Evolutionary conservation across 2,888 invertebrate genomes (phyloP), one percentile per base, ranked within the genome.

Genomic region (Neoitamus cyanurus): DNA sequence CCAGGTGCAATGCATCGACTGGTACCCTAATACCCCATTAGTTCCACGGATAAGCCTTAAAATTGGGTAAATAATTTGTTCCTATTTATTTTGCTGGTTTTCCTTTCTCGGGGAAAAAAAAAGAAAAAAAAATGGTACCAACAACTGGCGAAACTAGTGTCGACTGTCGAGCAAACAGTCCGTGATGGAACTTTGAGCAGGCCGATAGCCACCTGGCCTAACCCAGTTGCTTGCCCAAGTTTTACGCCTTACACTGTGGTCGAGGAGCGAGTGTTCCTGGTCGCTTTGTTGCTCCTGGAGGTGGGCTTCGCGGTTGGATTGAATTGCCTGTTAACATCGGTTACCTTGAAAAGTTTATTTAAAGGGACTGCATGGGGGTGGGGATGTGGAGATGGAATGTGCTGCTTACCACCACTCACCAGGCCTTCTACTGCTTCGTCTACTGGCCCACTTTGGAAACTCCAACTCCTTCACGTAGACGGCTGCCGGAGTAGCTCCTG

Each of bases 291-390:
- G 25, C 2, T 25, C 58, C 58, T 9, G 20, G 20, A 6, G 6
- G 34, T 73, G 34, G 31, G 15, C 5, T 6, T n/a, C 36, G 34
- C 36, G 73, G 73, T 73, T 36, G 31, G 11, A 73, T 36, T 73
- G 34, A 36, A 42, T 77, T 77, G 34, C 46, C 31, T 46, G 28
- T 77, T 42, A 77, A 46, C 77, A 46, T 77, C 13, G 42, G 25
- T 77, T 46, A 77, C 77, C 77, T 77, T 77, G 77, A 77, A 77
- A 73, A 46, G 20, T 77, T 77, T 46, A 25, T 77, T 77, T 46
- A 46, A 77, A 25, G 25, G 28, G 28, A 28, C 28, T 25, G 42
- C 9, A 6, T 4, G 20, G 5, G 15, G 25, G 15, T 9, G 58
- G 20, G 1, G 25, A n/a, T n/a, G 58, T 25, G 9, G 58, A 9